A percentile compares a stretch with the other conserved stretches of the same genome.
Evolutionary conservation across 2,888 invertebrate species (phyloP).

Genomic region (Drosophila fulvimacula): DNA sequence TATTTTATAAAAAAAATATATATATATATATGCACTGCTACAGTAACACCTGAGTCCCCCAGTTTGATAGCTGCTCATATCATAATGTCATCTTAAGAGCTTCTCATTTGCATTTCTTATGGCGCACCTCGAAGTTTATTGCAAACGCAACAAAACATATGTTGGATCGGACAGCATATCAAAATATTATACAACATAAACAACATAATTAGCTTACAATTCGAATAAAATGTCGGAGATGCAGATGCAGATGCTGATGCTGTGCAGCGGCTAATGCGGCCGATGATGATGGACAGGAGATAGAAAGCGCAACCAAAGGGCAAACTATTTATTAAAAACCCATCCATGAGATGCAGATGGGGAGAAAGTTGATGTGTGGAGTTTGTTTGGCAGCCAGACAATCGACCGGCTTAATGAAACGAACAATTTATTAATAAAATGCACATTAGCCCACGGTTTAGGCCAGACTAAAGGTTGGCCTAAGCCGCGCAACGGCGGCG

Average conservation of each 20-base stretch:
- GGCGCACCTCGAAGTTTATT: slow-evolving; percentile 23
- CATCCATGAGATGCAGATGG: slow-evolving; percentile 55
- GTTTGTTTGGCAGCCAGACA: slow-evolving; percentile 8
- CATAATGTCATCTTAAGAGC: slow-evolving; percentile 33
- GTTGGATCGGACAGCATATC: slow-evolving; percentile 57
- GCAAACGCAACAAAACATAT: slow-evolving; percentile 61
- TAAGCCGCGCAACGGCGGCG: slow-evolving; percentile 24
- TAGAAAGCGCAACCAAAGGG: slow-evolving; percentile 66
- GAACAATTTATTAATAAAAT: slow-evolving; percentile 77
- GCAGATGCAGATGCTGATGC: slow-evolving; percentile 33
- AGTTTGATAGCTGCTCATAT: slow-evolving; percentile 9
- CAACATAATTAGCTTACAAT: slow-evolving; percentile 72
- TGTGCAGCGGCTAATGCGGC: slow-evolving; percentile 32
- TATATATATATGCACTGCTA: neutral
- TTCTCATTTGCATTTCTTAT: slow-evolving; percentile 56
- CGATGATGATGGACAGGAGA: slow-evolving; percentile 28
- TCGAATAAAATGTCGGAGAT: slow-evolving; percentile 42
- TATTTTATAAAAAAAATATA: neutral
- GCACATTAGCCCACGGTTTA: slow-evolving; percentile 75
- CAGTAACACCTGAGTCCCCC: slow-evolving; percentile 27
- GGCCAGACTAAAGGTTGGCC: slow-evolving; percentile 33
- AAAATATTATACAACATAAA: slow-evolving; percentile 75
- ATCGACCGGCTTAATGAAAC: slow-evolving; percentile 63
- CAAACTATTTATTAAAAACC: slow-evolving; percentile 62
- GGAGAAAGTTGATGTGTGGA: slow-evolving; percentile 69